A percentile compares a stretch with the other conserved stretches of the same genome.
These are phyloP conservation scores for Drosophila acutilabella DNA, from an alignment of 2,888 invertebrate species.

Conservation along the genomic window DNA sequence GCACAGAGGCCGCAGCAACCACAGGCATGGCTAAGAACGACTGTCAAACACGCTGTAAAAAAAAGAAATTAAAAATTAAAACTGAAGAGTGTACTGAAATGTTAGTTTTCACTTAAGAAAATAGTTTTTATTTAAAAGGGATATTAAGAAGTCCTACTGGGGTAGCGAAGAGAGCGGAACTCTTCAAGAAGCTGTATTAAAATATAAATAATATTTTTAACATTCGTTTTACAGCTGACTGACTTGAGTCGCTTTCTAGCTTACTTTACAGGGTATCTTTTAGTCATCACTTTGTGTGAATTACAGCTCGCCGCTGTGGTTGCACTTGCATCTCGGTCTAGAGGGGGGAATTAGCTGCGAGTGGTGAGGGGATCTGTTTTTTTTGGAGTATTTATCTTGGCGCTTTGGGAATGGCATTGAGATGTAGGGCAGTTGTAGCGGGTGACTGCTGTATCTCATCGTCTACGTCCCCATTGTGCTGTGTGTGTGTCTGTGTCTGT, in stretches of 20 bases:
- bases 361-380: background rate
- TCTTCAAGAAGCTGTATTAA: no score
- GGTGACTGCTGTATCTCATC: conserved; percentile 3
- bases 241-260: background rate
- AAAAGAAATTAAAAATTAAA: background rate
- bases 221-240: no score
- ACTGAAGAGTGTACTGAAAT: no score
- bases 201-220: no score
- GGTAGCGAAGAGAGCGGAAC: no score
- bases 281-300: background rate
- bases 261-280: conserved; percentile 3
- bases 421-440: conserved; percentile 29
- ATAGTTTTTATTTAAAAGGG: no score
- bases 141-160: no score
- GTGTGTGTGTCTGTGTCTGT: background rate
- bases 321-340: conserved; percentile 42
- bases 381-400: conserved; percentile 46
- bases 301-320: background rate
- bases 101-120: no score
- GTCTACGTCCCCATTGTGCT: background rate
- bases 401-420: conserved; percentile 53
- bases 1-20: conserved; percentile 14
- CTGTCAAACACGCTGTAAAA: conserved; percentile 10
- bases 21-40: background rate
- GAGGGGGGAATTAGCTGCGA: background rate